Base-by-base conservation (phyloP, 2,888 invertebrate genomes). In the Neoaliturus tenellus region DNA sequence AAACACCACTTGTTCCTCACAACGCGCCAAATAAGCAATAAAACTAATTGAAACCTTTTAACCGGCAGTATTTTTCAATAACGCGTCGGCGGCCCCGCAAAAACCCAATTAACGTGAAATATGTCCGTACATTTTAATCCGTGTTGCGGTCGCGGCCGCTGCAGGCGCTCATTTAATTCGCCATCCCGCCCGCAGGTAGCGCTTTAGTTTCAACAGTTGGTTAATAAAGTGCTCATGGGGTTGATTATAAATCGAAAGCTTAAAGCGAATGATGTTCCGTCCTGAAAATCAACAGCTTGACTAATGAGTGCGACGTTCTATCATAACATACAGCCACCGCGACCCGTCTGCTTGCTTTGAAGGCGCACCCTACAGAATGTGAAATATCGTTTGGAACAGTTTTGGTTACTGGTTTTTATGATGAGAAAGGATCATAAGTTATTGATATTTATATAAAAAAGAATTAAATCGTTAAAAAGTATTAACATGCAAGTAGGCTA, bases 171-270 rank as follows among this genome's bases (percentile, higher is more conserved):
- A n/a, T n/a, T 71, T 71, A 35, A 71, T 39, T 71, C 1, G 1
- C 48, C 75, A 25, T 5, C 71, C n/a, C n/a, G 5, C 39, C 25
- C 75, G 48, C 75, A 28, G 67, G 67, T 67, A 33, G 75, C 33
- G 78, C 75, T 44, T 48, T 48, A 75, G 75, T 75, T 48, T 55
- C 78, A 78, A 78, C 78, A 78, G 78, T 78, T 78, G 78, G 78
- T n/a, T 55, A 5, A 78, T 78, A 78, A 55, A 39, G n/a, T n/a
- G n/a, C n/a, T n/a, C n/a, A n/a, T n/a, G 28, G 41, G 31, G 69
- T 10, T 35, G 33, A 41, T 28, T 4, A 28, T 75, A 75, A 44
- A 75, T 75, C 44, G 73, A 44, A 14, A 14, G 73, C 55, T 73
- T 48, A 8, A 4, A 55, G 55, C 31, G 28, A 75, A 75, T 48